Evolutionary conservation across 2,888 invertebrate species (phyloP).

Genomic region (Neria commutata): DNA sequence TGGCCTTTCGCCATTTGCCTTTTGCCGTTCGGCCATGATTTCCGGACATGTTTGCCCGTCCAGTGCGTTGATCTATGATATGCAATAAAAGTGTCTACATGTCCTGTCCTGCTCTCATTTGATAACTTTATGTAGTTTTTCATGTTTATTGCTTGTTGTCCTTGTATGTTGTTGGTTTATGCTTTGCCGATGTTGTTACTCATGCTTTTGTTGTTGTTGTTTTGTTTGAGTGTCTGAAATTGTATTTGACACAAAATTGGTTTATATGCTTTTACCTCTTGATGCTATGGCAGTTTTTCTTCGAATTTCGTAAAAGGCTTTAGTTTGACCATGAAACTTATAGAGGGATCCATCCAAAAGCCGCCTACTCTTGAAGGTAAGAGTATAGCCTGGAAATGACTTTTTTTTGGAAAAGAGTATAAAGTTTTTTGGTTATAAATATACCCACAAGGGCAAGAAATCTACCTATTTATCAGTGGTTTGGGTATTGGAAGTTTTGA

Average conservation of each 20-base stretch:
- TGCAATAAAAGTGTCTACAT: conserved; percentile 37
- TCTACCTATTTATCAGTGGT: too few species aligned
- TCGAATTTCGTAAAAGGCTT: too few species aligned
- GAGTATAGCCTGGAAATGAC: too few species aligned
- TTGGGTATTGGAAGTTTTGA: too few species aligned
- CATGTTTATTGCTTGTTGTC: not conserved
- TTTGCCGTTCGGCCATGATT: not conserved
- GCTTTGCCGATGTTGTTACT: not conserved
- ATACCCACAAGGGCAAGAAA: too few species aligned
- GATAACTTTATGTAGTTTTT: conserved; percentile 24
- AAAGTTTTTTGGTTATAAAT: too few species aligned
- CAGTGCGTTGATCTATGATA: conserved; percentile 39
- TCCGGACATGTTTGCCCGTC: conserved; percentile 27
- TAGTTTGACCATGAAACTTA: too few species aligned
- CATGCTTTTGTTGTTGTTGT: not conserved
- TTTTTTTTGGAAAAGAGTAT: too few species aligned
- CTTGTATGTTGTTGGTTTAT: not conserved
- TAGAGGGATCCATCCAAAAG: too few species aligned
- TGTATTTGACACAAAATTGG: conserved; percentile 14
- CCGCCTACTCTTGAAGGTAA: too few species aligned
- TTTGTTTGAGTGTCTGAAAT: not conserved
- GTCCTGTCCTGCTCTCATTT: conserved; percentile 16
- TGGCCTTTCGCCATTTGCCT: not conserved
- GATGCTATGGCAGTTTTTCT: too few species aligned
- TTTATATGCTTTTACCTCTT: too few species aligned